These are phyloP conservation scores for Vulpes vulpes DNA, from an alignment of 2,113 vertebrate species.

Conservation along the genomic window DNA sequence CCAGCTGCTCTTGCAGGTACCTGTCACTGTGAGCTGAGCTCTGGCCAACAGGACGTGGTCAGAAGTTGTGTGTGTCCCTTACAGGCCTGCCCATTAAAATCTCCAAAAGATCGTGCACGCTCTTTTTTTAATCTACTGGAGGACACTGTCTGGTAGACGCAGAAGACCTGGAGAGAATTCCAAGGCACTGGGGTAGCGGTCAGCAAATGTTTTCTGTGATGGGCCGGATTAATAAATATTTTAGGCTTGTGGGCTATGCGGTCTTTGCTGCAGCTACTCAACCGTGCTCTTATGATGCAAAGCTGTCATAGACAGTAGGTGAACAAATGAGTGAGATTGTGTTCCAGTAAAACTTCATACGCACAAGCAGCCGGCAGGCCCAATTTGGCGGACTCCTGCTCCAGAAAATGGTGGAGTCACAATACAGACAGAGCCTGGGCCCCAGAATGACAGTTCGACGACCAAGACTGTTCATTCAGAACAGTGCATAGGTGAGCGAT, in stretches of 20 bases:
- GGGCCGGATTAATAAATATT: background rate
- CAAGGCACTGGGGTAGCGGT: background rate
- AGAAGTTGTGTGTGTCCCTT: background rate
- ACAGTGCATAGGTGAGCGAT: background rate
- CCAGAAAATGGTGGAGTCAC: background rate
- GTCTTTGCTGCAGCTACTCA: background rate
- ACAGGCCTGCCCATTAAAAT: background rate
- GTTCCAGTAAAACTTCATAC: background rate
- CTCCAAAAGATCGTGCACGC: background rate
- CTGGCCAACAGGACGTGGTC: background rate
- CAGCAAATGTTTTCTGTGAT: constrained; percentile 3
- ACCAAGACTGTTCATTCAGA: background rate
- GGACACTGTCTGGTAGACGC: background rate
- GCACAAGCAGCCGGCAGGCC: background rate
- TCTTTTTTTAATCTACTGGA: background rate
- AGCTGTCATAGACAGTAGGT: background rate
- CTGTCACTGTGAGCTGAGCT: background rate
- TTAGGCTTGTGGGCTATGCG: background rate
- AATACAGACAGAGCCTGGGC: background rate
- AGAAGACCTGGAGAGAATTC: background rate
- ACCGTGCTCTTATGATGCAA: background rate
- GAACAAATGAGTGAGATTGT: background rate
- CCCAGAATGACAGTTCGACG: background rate
- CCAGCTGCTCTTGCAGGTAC: background rate
- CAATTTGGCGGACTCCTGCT: background rate